A percentile compares a stretch with the other conserved stretches of the same genome.
Conservation (phyloP, 53 echinoderm and acorn worm genomes). For the Paelopatides confundens region DNA sequence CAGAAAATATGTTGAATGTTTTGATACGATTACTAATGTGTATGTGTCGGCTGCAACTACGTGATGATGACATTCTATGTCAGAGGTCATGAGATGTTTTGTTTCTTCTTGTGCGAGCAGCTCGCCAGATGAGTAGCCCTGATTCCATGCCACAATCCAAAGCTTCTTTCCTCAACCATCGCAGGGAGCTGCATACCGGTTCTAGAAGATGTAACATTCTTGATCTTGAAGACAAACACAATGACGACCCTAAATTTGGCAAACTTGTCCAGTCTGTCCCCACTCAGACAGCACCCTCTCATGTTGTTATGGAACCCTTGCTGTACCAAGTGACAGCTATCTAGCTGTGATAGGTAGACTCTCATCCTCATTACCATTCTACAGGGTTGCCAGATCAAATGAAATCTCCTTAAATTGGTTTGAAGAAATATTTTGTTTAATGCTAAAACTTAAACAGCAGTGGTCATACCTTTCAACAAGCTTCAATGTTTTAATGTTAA, state of each 20-base stretch:
- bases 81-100: too few relatives aligned
- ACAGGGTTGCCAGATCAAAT: too few relatives aligned
- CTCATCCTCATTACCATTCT: too few relatives aligned
- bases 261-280: neutral
- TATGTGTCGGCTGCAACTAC: too few relatives aligned
- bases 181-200: neutral
- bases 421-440: too few relatives aligned
- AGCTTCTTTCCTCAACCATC: conserved; percentile 24
- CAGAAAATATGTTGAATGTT: too few relatives aligned
- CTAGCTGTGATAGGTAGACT: neutral
- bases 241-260: neutral
- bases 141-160: conserved; percentile 20
- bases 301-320: conserved; percentile 5
- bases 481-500: too few relatives aligned
- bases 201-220: neutral
- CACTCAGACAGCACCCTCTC: neutral
- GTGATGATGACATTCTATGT: too few relatives aligned
- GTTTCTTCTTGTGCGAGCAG: neutral
- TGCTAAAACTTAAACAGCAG: too few relatives aligned
- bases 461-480: too few relatives aligned
- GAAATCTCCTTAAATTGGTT: too few relatives aligned
- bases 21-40: too few relatives aligned
- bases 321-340: conserved; percentile 20
- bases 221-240: neutral
- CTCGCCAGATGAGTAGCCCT: conserved; percentile 34